A percentile compares a stretch with the other conserved stretches of the same genome.
Evolutionary conservation across 2,888 invertebrate genomes (phyloP).

Genomic region (Lissocephala sabroskyi): DNA sequence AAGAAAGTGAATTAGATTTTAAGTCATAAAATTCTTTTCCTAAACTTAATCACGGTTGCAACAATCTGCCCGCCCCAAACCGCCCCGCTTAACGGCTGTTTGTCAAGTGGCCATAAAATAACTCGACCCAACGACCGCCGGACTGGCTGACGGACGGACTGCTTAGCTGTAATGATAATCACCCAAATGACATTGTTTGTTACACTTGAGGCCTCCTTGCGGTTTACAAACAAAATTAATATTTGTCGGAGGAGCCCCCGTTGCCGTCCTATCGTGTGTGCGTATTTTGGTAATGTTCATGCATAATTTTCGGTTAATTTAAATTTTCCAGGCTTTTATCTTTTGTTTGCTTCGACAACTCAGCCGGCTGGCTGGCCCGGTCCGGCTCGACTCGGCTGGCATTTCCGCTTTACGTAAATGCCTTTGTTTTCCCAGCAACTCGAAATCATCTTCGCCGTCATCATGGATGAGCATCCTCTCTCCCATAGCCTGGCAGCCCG

Average conservation of each 20-base stretch:
- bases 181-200: constrained; percentile 61
- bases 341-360: constrained; percentile 45
- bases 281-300: constrained; percentile 54
- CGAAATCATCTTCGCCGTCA: not conserved
- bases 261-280: not conserved
- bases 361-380: too few species aligned
- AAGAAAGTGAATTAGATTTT: constrained; percentile 6
- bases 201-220: constrained; percentile 7
- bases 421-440: too few species aligned
- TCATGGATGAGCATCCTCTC: too few species aligned
- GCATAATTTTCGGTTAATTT: constrained; percentile 70
- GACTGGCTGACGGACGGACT: constrained; percentile 2
- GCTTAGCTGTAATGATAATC: constrained; percentile 45
- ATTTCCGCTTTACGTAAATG: constrained; percentile 35
- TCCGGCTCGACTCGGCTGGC: constrained; percentile 1
- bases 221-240: constrained; percentile 58
- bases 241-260: constrained; percentile 45
- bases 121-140: constrained; percentile 37
- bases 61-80: constrained; percentile 9
- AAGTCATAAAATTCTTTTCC: too few species aligned
- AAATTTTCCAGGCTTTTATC: constrained; percentile 60
- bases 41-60: constrained; percentile 11
- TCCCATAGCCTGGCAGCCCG: too few species aligned
- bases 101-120: constrained; percentile 57
- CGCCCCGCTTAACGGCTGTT: constrained; percentile 46